Evolutionary conservation across 2,888 invertebrate species (phyloP).

Genomic region (Chrysina gloriosa): DNA sequence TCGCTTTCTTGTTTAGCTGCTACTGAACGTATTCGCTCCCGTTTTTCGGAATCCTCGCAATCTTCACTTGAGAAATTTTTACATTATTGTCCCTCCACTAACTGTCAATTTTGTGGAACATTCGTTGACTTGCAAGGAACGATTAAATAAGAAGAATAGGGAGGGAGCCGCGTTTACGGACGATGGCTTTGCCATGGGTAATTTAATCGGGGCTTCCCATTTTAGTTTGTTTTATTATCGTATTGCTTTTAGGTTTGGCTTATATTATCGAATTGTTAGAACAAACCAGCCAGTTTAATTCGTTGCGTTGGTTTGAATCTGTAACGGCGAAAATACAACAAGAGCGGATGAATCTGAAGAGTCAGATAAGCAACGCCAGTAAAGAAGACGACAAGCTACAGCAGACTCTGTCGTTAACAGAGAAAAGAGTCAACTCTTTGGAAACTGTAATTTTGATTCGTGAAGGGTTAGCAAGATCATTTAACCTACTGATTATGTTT

Average conservation of each 20-base stretch:
- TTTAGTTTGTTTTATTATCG: background rate
- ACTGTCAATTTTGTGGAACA: slow-evolving; percentile 96
- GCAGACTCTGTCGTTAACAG: slow-evolving; percentile 90
- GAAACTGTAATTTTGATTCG: slow-evolving; percentile 65
- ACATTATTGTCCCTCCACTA: slow-evolving; percentile 91
- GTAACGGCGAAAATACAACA: slow-evolving; percentile 78
- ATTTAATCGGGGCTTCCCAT: too few relatives aligned
- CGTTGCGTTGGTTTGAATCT: slow-evolving; percentile 95
- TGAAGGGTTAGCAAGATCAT: slow-evolving; percentile 1
- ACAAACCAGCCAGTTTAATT: slow-evolving; percentile 86
- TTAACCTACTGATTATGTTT: slow-evolving; percentile 56
- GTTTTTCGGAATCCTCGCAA: slow-evolving; percentile 89
- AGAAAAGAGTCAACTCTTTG: slow-evolving; percentile 83
- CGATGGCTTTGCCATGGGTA: slow-evolving; percentile 97
- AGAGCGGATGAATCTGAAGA: slow-evolving; percentile 70
- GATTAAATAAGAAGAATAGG: slow-evolving; percentile 90
- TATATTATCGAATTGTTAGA: slow-evolving; percentile 92
- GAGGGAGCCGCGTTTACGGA: slow-evolving; percentile 93
- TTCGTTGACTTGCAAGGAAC: slow-evolving; percentile 90
- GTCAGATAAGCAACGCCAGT: slow-evolving; percentile 67
- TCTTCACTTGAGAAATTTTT: slow-evolving; percentile 91
- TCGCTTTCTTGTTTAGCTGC: slow-evolving; percentile 69
- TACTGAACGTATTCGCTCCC: slow-evolving; percentile 92
- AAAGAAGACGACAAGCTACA: slow-evolving; percentile 88
- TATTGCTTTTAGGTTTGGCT: slow-evolving; percentile 73